Evolutionary conservation across 1,140 invertebrate genomes (phyloP).

Genomic region (Lordiphosa stackelbergi): DNA sequence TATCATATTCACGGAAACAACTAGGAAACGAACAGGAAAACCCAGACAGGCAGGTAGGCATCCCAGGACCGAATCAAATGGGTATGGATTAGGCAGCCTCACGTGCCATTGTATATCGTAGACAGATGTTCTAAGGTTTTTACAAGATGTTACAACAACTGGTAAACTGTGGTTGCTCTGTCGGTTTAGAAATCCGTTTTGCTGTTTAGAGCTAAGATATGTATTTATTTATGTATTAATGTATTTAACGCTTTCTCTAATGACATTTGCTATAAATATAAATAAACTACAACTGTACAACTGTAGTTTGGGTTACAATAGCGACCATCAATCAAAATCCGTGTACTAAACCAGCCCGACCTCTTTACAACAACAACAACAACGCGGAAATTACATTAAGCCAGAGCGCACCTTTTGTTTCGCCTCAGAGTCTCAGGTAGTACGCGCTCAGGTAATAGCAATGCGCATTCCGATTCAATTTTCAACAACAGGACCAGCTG

Average conservation of each 20-base stretch:
- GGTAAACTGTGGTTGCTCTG: neutral
- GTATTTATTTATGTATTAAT: no score
- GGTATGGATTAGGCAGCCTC: constrained; percentile 50
- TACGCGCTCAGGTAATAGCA: no score
- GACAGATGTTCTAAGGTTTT: constrained; percentile 25
- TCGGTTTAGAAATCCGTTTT: no score
- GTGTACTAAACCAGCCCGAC: neutral
- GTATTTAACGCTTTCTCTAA: no score
- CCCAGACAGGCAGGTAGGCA: constrained; percentile 19
- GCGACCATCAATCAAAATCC: constrained; percentile 21
- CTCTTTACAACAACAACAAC: neutral
- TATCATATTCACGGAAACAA: no score
- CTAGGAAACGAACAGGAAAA: neutral
- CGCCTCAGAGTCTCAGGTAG: no score
- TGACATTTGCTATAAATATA: no score
- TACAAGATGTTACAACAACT: constrained; percentile 10
- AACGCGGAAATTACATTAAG: constrained; percentile 12
- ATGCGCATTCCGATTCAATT: constrained; percentile 23
- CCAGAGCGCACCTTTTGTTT: constrained; percentile 13
- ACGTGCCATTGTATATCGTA: constrained; percentile 43
- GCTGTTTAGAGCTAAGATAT: no score
- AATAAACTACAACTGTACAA: neutral
- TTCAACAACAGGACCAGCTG: constrained; percentile 29
- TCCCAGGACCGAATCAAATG: constrained; percentile 17
- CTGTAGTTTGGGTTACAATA: neutral